Percentiles rank a stretch among this genome's conserved stretches.
Conservation (phyloP, 2,888 invertebrate genomes). For the Hermodice carunculata region DNA sequence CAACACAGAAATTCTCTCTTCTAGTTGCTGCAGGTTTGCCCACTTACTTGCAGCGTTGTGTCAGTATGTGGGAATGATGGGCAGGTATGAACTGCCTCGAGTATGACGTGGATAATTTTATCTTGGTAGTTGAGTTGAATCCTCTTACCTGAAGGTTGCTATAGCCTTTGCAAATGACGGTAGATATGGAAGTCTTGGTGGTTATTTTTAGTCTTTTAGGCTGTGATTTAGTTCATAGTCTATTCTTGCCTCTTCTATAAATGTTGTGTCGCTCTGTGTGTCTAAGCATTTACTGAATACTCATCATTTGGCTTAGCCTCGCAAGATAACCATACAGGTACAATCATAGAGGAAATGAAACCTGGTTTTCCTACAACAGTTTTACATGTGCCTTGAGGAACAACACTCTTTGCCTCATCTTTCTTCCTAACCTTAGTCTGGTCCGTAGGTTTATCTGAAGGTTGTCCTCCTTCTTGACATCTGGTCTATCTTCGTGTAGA, state of each 20-base stretch:
- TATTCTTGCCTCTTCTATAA: no score
- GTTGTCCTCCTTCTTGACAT: no score
- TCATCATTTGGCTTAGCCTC: conserved; percentile 27
- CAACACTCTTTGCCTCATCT: background rate
- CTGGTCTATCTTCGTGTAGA: conserved; percentile 27
- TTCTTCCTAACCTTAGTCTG: no score
- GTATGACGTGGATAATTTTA: conserved; percentile 35
- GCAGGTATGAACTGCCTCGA: conserved; percentile 36
- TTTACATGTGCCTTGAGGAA: background rate
- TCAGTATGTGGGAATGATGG: conserved; percentile 41
- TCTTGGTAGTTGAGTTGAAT: conserved; percentile 6
- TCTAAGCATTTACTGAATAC: conserved; percentile 43
- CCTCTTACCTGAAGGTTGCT: conserved; percentile 31
- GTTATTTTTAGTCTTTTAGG: no score
- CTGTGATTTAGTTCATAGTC: no score
- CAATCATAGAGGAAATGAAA: conserved; percentile 28
- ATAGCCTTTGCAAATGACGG: conserved; percentile 8
- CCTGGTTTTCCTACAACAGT: no score
- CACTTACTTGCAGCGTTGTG: conserved; percentile 34
- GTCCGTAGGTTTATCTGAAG: no score
- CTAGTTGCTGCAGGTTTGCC: conserved; percentile 34
- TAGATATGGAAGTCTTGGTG: no score
- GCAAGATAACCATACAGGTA: conserved; percentile 40
- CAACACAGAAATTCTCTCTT: conserved; percentile 22
- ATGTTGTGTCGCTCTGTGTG: conserved; percentile 40